Percentiles rank a stretch among this genome's conserved stretches.
Conservation (phyloP, 2,797 vertebrate genomes). For the Amblyraja radiata region DNA sequence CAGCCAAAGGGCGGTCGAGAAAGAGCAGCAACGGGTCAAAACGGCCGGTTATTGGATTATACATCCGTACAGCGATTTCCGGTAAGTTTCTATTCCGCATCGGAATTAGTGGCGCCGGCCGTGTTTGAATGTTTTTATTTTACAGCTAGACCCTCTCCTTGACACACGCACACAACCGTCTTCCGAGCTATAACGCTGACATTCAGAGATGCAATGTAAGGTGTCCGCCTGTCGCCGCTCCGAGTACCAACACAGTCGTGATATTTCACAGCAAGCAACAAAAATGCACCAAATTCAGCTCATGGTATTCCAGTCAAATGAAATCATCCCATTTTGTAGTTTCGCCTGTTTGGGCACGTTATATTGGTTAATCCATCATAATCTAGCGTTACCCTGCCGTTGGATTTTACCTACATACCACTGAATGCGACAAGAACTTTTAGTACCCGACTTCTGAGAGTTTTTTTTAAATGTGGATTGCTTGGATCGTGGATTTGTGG, state of each 20-base stretch:
- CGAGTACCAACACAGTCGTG: background rate
- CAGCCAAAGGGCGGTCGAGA: conserved; percentile 97
- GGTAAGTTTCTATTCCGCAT: conserved; percentile 63
- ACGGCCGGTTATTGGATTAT: conserved; percentile 98
- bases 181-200: no score
- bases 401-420: background rate
- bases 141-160: no score
- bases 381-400: background rate
- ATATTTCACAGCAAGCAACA: background rate
- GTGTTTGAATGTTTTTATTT: no score
- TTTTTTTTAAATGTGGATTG: background rate
- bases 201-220: background rate
- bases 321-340: background rate
- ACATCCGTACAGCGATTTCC: conserved; percentile 98
- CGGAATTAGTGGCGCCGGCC: no score
- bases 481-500: background rate
- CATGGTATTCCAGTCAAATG: background rate
- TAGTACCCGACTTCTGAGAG: background rate
- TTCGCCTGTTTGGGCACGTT: background rate
- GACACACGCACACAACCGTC: no score
- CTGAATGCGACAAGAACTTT: background rate
- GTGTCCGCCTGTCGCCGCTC: no score
- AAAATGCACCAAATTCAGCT: background rate
- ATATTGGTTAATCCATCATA: background rate
- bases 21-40: conserved; percentile 94